Base-by-base conservation (phyloP, 2,888 invertebrate species). In the Suillia variegata region DNA sequence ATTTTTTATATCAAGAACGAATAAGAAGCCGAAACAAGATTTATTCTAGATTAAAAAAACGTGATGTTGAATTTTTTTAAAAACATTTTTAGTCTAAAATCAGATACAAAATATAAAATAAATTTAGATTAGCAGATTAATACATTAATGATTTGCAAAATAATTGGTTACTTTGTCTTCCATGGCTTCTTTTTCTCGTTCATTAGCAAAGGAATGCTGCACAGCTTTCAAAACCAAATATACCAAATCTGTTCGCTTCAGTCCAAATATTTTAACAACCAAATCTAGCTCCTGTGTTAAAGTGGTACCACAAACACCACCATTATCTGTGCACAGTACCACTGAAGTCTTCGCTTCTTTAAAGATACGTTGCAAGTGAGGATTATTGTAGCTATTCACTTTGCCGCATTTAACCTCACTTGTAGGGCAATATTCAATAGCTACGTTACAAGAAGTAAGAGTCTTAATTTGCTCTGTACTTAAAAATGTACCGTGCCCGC, bases 401-500 rank as follows among this genome's bases (percentile, higher is more conserved):
- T 92, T 90, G 70, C 88, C 87, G 63, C 89, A 88, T 67, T 89
- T 88, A 0, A 95, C 83, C 79, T 96, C 95, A 57, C 95, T 95
- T 1, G 94, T 92, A 2, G 94, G 82, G 70, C 95, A 95, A 42
- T 92, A 85, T 84, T 96, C 96, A 88, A 85, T 66, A 78, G 85
- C 68, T 56, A 77, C 80, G 18, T 70, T 62, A 1, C 67, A 63
- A 2, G 63, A 53, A n/a, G 66, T 69, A 17, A 79, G 60, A 12
- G 68, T 51, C 0, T 57, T 53, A 18, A 76, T 62, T 21, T 78
- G 74, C 6, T 65, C 54, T 2, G 54, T 56, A 8, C 62, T 70
- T 55, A 95, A 84, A 77, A 87, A 93, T 2, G 90, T 90, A 4
- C 91, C 94, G 83, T 96, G 96, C 0, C 95, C 95, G 66, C 95